Evolutionary conservation across 2,888 invertebrate genomes (phyloP).

Genomic region (Athrips mouffetella): DNA sequence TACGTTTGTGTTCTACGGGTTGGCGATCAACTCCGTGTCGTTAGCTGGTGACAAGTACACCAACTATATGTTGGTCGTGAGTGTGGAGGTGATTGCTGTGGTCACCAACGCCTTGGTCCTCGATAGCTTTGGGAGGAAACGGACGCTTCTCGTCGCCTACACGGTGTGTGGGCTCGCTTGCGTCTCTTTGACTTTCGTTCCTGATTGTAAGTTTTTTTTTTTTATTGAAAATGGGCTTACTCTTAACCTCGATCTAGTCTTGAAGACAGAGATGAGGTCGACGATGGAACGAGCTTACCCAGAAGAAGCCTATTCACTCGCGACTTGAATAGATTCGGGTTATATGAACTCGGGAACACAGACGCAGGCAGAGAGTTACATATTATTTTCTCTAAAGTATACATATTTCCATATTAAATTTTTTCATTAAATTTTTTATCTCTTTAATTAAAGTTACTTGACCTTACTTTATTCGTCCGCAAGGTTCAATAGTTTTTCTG

Average conservation of each 20-base stretch:
- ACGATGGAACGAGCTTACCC: no score
- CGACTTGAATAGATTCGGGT: no score
- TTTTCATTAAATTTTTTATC: no score
- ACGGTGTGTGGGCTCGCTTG: slow-evolving; percentile 75
- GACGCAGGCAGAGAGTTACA: no score
- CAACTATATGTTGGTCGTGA: slow-evolving; percentile 84
- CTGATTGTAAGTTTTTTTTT: slow-evolving; percentile 60
- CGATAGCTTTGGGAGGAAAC: slow-evolving; percentile 81
- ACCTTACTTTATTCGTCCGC: no score
- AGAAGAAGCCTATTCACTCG: no score
- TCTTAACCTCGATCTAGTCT: slow-evolving; percentile 45
- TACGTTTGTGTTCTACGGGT: slow-evolving; percentile 88
- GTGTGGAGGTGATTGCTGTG: slow-evolving; percentile 86
- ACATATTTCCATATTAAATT: no score
- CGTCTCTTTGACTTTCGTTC: slow-evolving; percentile 71
- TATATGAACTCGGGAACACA: no score
- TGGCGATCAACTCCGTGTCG: slow-evolving; percentile 86
- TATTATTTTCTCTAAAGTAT: no score
- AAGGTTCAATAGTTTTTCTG: no score
- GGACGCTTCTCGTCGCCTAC: slow-evolving; percentile 79
- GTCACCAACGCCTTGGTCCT: slow-evolving; percentile 80
- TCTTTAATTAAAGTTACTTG: no score
- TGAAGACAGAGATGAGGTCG: no score
- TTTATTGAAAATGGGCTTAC: background rate
- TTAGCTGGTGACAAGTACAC: slow-evolving; percentile 87